Conservation (phyloP, 2,797 vertebrate species). For the Sparidentex hasta region DNA sequence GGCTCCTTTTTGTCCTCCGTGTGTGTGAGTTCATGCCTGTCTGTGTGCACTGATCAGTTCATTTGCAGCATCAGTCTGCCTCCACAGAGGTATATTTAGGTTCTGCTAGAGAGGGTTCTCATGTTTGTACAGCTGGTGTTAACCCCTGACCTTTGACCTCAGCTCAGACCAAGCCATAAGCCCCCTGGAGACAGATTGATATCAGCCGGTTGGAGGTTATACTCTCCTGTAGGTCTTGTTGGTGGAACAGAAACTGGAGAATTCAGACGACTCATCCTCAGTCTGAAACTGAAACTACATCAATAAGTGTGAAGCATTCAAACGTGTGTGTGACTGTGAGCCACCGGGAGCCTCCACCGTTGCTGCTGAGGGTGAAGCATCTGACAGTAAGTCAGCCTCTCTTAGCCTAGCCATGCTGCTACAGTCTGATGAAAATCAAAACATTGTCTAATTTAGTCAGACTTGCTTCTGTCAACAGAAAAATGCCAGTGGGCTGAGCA, state of each 20-base stretch:
- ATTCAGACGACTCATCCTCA: not conserved
- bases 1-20: conserved; percentile 46
- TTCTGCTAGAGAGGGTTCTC: conserved; percentile 34
- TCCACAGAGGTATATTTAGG: conserved; percentile 51
- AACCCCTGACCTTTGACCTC: conserved; percentile 62
- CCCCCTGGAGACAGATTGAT: conserved; percentile 43
- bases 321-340: not conserved
- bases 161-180: conserved; percentile 38
- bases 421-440: not conserved
- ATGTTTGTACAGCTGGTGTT: conserved; percentile 69
- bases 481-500: too few relatives aligned
- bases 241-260: conserved; percentile 8
- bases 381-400: not conserved
- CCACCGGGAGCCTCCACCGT: not conserved
- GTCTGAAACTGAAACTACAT: conserved; percentile 7
- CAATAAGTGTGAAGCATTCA: not conserved
- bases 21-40: conserved; percentile 10
- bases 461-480: too few relatives aligned
- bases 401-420: not conserved
- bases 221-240: not conserved
- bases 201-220: conserved; percentile 10
- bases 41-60: conserved; percentile 14
- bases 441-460: too few relatives aligned
- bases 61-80: conserved; percentile 17
- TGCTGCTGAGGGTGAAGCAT: not conserved